Conservation (phyloP, 2,888 invertebrate species). For the Caenorhabditis sp. region DNA sequence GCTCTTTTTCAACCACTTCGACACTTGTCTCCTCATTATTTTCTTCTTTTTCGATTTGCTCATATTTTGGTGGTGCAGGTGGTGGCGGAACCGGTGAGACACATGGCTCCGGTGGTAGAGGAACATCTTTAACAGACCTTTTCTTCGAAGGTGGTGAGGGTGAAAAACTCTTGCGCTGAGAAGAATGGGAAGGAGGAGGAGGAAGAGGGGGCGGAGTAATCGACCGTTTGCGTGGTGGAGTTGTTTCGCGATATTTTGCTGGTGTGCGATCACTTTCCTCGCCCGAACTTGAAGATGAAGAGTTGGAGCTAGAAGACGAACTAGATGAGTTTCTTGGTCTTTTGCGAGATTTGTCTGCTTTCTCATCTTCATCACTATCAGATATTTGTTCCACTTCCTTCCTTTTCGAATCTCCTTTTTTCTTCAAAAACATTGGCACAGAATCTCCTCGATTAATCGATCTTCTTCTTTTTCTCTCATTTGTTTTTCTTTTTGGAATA, state of each 20-base stretch:
- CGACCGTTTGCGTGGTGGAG: background rate
- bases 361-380: background rate
- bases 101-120: background rate
- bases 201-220: background rate
- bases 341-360: background rate
- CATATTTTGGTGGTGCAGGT: slow-evolving; percentile 9
- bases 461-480: background rate
- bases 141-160: too few species aligned
- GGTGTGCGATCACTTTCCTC: slow-evolving; percentile 5
- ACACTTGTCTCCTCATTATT: too few species aligned
- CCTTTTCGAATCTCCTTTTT: background rate
- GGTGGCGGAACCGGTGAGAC: slow-evolving; percentile 7
- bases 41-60: background rate
- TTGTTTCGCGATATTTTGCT: slow-evolving; percentile 21
- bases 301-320: slow-evolving; percentile 7
- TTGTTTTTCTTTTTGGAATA: slow-evolving; percentile 11
- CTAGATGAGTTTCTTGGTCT: slow-evolving; percentile 1
- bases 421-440: background rate
- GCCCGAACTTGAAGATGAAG: slow-evolving; percentile 9
- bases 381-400: background rate
- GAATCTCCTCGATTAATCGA: background rate
- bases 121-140: background rate
- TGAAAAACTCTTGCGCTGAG: too few species aligned
- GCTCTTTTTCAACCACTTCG: background rate
- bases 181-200: too few species aligned